Evolutionary conservation across 2,888 invertebrate species (phyloP).

Genomic region (Drosophila mayaguana): DNA sequence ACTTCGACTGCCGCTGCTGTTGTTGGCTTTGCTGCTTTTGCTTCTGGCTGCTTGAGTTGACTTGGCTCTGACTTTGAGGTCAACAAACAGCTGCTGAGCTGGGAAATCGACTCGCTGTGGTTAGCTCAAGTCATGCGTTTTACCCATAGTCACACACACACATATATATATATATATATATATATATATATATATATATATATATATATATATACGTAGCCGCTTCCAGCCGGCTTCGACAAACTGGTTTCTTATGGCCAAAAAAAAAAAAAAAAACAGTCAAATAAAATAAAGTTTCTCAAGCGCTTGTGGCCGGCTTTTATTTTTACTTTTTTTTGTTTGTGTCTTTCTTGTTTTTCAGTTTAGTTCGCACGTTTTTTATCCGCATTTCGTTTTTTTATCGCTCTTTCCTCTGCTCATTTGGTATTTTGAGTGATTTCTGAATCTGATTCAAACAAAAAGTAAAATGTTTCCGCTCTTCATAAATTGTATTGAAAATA

Average conservation of each 20-base stretch:
- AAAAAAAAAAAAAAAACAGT: constrained; percentile 39
- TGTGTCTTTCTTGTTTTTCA: constrained; percentile 46
- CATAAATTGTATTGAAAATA: constrained; percentile 20
- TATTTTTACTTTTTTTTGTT: constrained; percentile 10
- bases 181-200: constrained; percentile 6
- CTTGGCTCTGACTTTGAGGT: constrained; percentile 81
- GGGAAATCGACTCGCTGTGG: constrained; percentile 72
- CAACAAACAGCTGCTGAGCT: constrained; percentile 84
- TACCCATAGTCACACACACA: constrained; percentile 39
- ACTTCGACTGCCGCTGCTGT: constrained; percentile 44
- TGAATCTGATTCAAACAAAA: constrained; percentile 24
- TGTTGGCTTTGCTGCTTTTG: constrained; percentile 27
- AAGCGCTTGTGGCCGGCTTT: constrained; percentile 64
- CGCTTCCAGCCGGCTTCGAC: constrained; percentile 62
- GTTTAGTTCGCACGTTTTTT: constrained; percentile 81
- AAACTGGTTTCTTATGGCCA: constrained; percentile 75
- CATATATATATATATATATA: constrained; percentile 4
- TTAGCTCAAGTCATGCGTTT: constrained; percentile 77
- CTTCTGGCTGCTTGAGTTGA: constrained; percentile 13
- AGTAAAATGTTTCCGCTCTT: constrained; percentile 45
- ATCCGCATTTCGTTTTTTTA: constrained; percentile 22
- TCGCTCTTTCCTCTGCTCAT: constrained; percentile 24
- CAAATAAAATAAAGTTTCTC: constrained; percentile 70
- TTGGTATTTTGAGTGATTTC: constrained; percentile 47
- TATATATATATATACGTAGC: not conserved